Percentiles rank a stretch among this genome's conserved stretches.
These are phyloP conservation scores for Synanthedon vespiformis DNA, from an alignment of 2,888 invertebrate genomes.

Conservation along the genomic window DNA sequence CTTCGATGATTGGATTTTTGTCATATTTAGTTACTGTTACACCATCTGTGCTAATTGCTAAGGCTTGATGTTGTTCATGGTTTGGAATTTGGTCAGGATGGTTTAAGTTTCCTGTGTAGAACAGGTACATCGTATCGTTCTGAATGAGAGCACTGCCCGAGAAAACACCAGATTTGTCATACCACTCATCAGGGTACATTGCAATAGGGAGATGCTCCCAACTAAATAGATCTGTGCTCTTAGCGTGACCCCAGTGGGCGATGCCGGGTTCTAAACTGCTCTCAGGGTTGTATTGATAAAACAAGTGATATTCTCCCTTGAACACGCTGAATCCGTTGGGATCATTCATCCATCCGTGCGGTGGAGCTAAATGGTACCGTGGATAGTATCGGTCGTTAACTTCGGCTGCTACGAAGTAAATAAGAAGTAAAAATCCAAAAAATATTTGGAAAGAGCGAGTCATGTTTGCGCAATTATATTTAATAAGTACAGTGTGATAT, in stretches of 20 bases:
- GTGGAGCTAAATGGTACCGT: constrained; percentile 41
- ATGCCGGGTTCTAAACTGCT: constrained; percentile 34
- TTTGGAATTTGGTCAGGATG: constrained; percentile 25
- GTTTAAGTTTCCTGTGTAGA: constrained; percentile 51
- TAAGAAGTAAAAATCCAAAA: background rate
- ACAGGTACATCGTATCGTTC: constrained; percentile 34
- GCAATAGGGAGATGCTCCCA: constrained; percentile 62
- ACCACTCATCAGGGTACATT: constrained; percentile 45
- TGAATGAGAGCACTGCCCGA: constrained; percentile 59
- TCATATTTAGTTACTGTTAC: constrained; percentile 32
- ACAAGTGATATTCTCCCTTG: constrained; percentile 51
- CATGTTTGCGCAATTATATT: background rate
- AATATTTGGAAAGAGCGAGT: background rate
- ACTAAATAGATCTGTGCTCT: constrained; percentile 46
- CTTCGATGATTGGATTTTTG: constrained; percentile 40
- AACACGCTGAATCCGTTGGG: constrained; percentile 63
- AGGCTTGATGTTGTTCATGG: constrained; percentile 35
- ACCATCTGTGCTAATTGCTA: constrained; percentile 45
- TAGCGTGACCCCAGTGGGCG: constrained; percentile 66
- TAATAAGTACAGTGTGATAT: background rate
- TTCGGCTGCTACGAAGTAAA: background rate
- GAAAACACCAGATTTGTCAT: constrained; percentile 50
- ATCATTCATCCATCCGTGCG: constrained; percentile 65
- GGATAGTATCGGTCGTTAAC: constrained; percentile 29
- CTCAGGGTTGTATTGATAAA: constrained; percentile 60